Conservation (phyloP, 2,888 invertebrate species). For the Tetheella fluctuosa region DNA sequence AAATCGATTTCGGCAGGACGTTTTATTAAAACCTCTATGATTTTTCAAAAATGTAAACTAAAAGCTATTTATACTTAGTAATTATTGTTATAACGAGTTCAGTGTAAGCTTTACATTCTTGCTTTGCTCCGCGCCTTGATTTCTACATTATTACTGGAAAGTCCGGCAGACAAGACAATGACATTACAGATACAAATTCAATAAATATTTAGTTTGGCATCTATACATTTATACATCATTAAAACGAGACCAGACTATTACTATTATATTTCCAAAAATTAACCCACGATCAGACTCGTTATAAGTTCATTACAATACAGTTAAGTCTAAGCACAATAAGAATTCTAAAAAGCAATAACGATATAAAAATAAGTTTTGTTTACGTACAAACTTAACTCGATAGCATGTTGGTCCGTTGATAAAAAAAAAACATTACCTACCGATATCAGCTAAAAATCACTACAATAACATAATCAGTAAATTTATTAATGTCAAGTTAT, state of each 20-base stretch:
- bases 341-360: conserved; percentile 47
- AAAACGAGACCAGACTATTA: conserved; percentile 26
- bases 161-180: not conserved
- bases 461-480: not conserved
- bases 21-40: conserved; percentile 72
- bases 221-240: conserved; percentile 36
- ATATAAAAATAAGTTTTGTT: conserved; percentile 56
- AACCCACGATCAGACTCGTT: conserved; percentile 12
- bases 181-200: conserved; percentile 26
- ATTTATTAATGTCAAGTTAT: not conserved
- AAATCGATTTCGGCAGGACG: conserved; percentile 68
- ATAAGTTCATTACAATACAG: conserved; percentile 34
- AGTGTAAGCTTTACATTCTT: conserved; percentile 14
- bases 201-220: conserved; percentile 48
- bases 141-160: not conserved
- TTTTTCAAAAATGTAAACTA: conserved; percentile 52
- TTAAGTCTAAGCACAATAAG: conserved; percentile 46
- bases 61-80: conserved; percentile 47
- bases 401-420: conserved; percentile 53
- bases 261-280: conserved; percentile 9
- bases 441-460: conserved; percentile 18
- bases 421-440: conserved; percentile 26
- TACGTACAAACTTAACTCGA: conserved; percentile 38
- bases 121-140: not conserved
- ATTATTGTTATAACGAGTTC: conserved; percentile 33